Conservation (phyloP, 2,797 vertebrate genomes). For the Phataginus tricuspis region DNA sequence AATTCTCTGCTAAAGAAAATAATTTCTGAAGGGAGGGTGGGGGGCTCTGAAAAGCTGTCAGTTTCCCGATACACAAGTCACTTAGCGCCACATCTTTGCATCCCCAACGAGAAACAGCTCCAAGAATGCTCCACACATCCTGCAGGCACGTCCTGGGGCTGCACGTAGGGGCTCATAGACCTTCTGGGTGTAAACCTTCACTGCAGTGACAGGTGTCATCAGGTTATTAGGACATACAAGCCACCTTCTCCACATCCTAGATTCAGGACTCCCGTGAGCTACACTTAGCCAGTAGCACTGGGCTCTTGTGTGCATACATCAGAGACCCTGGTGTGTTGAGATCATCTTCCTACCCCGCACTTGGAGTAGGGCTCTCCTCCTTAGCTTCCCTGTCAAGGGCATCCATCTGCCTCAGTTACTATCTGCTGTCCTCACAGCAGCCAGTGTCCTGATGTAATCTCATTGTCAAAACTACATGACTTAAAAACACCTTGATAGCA, state of each 20-base stretch:
- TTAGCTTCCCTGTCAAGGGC: background rate
- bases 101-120: background rate
- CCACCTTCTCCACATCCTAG: background rate
- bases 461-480: background rate
- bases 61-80: background rate
- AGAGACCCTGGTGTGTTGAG: background rate
- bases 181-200: background rate
- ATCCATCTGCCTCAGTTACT: background rate
- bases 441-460: background rate
- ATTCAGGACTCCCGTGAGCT: background rate
- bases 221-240: background rate
- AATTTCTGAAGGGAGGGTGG: background rate
- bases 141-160: background rate
- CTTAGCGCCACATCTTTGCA: background rate
- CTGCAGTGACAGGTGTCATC: background rate
- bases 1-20: background rate
- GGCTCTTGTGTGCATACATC: background rate
- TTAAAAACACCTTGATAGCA: background rate
- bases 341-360: background rate
- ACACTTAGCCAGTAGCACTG: background rate
- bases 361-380: background rate
- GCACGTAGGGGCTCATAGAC: rapidly evolving
- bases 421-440: background rate
- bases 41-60: background rate
- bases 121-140: background rate